A percentile compares a stretch with the other conserved stretches of the same genome.
These are phyloP conservation scores for Percopsis transmontana DNA, from an alignment of 2,113 vertebrate genomes.

Conservation along the genomic window DNA sequence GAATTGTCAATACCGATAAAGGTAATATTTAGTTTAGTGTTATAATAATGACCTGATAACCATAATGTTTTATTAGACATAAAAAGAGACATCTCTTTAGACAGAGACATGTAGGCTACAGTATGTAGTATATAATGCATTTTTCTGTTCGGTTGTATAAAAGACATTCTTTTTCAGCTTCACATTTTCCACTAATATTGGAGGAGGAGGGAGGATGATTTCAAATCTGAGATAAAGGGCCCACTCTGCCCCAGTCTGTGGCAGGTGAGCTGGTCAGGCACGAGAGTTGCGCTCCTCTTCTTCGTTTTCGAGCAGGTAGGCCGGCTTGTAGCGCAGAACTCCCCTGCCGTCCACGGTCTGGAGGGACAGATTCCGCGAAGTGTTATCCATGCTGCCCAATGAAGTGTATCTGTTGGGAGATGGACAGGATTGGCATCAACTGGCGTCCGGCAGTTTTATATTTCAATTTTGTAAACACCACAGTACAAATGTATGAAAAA, in stretches of 20 bases:
- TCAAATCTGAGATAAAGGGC: not conserved
- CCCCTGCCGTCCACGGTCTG: slow-evolving; percentile 76
- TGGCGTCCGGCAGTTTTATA: not conserved
- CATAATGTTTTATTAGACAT: slow-evolving; percentile 62
- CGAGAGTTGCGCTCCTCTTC: slow-evolving; percentile 90
- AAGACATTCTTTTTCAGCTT: not conserved
- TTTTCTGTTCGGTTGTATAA: not conserved
- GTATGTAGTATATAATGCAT: no score
- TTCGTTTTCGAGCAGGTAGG: slow-evolving; percentile 88
- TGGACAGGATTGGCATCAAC: slow-evolving; percentile 2
- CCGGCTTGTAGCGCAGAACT: slow-evolving; percentile 80
- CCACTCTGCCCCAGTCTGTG: not conserved
- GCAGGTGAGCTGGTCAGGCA: slow-evolving; percentile 49
- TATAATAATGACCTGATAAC: slow-evolving; percentile 40
- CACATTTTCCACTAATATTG: not conserved
- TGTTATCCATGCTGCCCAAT: slow-evolving; percentile 90
- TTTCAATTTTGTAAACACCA: no score
- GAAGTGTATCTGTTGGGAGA: slow-evolving; percentile 87
- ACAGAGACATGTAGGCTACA: not conserved
- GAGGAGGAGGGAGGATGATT: not conserved
- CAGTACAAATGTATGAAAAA: no score
- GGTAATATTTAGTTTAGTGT: not conserved
- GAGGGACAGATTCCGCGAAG: slow-evolving; percentile 81
- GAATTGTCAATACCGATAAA: not conserved
- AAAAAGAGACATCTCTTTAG: slow-evolving; percentile 25